A percentile compares a stretch with the other conserved stretches of the same genome.
phyloP scores from a whole-genome alignment of 2,113 vertebrate species.

The Ammospiza caudacuta region DNA sequence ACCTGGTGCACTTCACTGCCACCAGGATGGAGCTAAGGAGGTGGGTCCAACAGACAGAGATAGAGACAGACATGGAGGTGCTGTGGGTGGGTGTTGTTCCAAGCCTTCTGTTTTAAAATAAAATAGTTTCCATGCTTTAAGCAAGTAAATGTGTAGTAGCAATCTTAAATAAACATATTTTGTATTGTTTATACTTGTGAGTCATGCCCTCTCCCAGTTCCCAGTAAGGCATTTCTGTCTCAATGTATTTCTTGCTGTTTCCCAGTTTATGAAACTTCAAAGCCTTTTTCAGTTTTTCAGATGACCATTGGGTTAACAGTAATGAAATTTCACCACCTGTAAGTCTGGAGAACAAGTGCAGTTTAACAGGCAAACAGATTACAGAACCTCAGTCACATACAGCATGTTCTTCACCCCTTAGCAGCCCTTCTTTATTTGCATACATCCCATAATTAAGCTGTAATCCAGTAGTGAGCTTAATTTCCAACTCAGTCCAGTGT shows the following conservation, averaged over 20 bases:
- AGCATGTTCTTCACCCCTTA: background rate
- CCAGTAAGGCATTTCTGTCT: background rate
- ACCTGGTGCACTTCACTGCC: background rate
- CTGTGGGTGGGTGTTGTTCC: background rate
- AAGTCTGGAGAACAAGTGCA: background rate
- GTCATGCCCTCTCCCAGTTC: background rate
- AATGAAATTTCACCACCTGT: background rate
- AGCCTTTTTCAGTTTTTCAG: background rate
- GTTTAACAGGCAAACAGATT: background rate
- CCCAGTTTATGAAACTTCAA: background rate
- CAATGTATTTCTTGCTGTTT: background rate
- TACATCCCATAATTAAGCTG: background rate
- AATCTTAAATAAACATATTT: background rate
- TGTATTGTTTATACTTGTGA: background rate
- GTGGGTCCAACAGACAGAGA: background rate
- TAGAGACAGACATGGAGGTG: background rate
- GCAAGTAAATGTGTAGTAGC: background rate
- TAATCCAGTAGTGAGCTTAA: background rate
- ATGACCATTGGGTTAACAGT: background rate
- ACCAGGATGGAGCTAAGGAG: background rate
- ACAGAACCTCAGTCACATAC: background rate
- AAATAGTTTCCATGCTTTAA: background rate
- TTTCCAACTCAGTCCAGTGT: background rate
- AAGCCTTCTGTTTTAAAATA: background rate
- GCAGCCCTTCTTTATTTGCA: background rate